A percentile compares a stretch with the other conserved stretches of the same genome.
phyloP scores from a whole-genome alignment of 2,113 vertebrate species.

The Uropsilus gracilis region DNA sequence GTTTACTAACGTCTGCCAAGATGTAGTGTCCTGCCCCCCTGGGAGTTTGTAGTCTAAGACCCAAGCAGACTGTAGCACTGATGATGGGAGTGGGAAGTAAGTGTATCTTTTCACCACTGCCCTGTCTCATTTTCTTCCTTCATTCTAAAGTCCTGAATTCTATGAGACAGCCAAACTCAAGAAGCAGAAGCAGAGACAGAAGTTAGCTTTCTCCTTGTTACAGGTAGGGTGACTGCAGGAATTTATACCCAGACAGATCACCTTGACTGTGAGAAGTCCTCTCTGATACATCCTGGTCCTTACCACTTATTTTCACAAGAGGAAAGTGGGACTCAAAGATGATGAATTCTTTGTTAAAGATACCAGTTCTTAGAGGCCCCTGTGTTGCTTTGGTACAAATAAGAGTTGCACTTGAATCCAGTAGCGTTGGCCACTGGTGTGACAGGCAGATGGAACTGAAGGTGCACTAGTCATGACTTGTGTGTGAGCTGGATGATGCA shows the following conservation, averaged over 20 bases:
- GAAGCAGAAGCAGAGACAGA: neutral
- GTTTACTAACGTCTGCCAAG: neutral
- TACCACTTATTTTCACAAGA: neutral
- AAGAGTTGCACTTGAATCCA: neutral
- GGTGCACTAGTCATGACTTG: neutral
- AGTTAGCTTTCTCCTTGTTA: neutral
- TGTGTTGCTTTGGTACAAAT: neutral
- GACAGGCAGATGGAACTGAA: neutral
- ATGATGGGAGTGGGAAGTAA: neutral
- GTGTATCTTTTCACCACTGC: neutral
- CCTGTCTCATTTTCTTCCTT: neutral
- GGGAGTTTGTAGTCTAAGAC: neutral
- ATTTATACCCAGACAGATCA: fast-evolving
- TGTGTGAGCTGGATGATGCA: neutral
- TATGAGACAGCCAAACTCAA: neutral
- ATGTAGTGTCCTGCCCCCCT: neutral
- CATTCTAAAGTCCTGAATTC: neutral
- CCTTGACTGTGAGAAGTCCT: neutral
- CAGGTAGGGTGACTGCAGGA: neutral
- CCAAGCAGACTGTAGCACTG: neutral
- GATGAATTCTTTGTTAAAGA: neutral
- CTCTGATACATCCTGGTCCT: neutral
- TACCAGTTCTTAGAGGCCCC: neutral
- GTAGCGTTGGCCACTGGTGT: neutral
- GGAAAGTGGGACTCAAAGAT: neutral